Base-by-base conservation (phyloP, 2,797 vertebrate genomes). In the Holocentrus rufus region DNA sequence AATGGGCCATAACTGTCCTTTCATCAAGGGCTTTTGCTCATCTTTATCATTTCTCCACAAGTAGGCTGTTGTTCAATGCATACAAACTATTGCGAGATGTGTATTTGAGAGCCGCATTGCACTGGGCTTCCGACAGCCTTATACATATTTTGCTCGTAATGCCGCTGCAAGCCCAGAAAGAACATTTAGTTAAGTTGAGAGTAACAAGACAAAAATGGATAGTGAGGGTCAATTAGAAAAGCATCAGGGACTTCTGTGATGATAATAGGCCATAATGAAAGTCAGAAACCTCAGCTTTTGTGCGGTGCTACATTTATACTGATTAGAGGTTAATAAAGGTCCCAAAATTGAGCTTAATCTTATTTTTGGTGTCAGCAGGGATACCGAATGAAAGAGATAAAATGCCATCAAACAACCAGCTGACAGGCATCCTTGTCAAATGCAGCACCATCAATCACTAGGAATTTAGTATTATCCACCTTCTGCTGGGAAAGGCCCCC, bases 191-290 rank as follows among this genome's bases (percentile, higher is more conserved):
- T 59, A 47, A 72, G 65, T 53, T 23, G 56, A 64, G 69, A 3
- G 42, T 44, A 44, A 44, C 42, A 44, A 15, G 44, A 17, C 15
- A 69, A 80, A 68, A 55, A 63, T 44, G 60, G 52, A 39, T 23
- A 82, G 36, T n/a, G 58, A 77, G 73, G 72, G 77, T 84, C 74
- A 82, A 68, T 81, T 80, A 81, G 49, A 61, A 77, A 76, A 84
- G 79, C 85, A 83, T 79, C 67, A 5, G 23, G 85, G 87, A 90
- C 87, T 89, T 80, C 78, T 74, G 75, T 81, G 80, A 87, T 83
- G 79, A 86, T 90, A 89, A 89, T 83, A 75, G 79, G 62, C 71
- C 65, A 74, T 87, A 89, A 89, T 91, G 87, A 86, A 89, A 89
- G 83, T 80, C 72, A 79, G 77, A 69, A 77, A 67, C 55, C 72